Evolutionary conservation across 2,888 invertebrate species (phyloP).

Genomic region (Luperina testacea): DNA sequence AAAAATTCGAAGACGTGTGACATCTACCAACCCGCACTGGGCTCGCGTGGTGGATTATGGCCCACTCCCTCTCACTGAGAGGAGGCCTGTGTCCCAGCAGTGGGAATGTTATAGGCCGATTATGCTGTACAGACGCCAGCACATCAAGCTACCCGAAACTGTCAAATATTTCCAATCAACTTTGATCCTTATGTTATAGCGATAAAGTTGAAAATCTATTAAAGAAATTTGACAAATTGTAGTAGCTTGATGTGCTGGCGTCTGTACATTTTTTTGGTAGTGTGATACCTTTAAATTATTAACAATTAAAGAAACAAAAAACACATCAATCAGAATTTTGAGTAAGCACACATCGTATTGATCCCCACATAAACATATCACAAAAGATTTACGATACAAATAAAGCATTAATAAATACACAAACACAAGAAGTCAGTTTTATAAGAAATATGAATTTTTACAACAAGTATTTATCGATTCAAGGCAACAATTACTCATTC

Average conservation of each 20-base stretch:
- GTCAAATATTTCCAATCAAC: too few relatives aligned
- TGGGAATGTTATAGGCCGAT: background rate
- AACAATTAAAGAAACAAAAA: conserved; percentile 9
- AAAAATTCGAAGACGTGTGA: background rate
- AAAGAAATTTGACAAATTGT: too few relatives aligned
- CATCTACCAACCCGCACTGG: background rate
- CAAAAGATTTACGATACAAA: conserved; percentile 40
- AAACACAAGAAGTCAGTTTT: conserved; percentile 50
- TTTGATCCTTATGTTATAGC: too few relatives aligned
- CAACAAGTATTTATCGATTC: conserved; percentile 68
- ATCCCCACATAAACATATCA: conserved; percentile 52
- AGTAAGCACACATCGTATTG: conserved; percentile 16
- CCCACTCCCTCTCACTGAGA: background rate
- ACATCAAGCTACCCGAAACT: too few relatives aligned
- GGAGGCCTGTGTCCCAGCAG: background rate
- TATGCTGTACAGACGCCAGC: too few relatives aligned
- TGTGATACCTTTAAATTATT: background rate
- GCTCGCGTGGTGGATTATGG: background rate
- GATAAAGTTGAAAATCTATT: too few relatives aligned
- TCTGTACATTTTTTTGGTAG: too few relatives aligned
- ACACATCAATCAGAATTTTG: background rate
- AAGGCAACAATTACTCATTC: conserved; percentile 76
- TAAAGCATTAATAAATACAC: conserved; percentile 35
- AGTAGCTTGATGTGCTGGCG: too few relatives aligned
- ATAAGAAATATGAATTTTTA: conserved; percentile 62